Conservation (phyloP, 2,797 vertebrate species). For the Podarcis siculus region DNA sequence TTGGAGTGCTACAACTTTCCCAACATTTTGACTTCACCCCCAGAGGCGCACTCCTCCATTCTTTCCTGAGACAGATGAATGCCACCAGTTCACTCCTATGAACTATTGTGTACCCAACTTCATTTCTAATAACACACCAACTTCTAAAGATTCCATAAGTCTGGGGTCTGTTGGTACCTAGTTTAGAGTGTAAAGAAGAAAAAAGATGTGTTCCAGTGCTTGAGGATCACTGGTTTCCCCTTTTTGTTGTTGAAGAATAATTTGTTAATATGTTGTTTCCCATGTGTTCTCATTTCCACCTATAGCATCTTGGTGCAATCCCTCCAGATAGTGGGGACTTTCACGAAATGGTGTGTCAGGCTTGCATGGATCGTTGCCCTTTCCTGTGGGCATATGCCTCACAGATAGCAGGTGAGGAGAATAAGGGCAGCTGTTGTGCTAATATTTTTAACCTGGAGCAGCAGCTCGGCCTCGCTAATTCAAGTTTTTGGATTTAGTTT, state of each 20-base stretch:
- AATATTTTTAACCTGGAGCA: neutral
- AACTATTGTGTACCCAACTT: neutral
- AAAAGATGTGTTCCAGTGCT: neutral
- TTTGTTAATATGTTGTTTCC: neutral
- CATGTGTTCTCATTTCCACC: conserved; percentile 11
- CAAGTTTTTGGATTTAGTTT: neutral
- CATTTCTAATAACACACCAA: neutral
- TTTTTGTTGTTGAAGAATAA: neutral
- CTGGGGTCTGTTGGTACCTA: no score
- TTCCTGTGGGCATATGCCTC: conserved; percentile 91
- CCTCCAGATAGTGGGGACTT: conserved; percentile 91
- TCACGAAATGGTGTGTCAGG: conserved; percentile 96
- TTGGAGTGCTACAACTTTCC: no score
- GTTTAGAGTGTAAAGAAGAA: neutral
- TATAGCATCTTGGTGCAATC: conserved; percentile 89
- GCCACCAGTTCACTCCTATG: neutral
- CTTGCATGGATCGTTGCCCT: conserved; percentile 87
- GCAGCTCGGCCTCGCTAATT: neutral
- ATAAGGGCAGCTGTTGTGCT: neutral
- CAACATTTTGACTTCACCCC: no score
- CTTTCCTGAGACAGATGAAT: no score
- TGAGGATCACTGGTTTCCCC: neutral
- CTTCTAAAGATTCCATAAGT: no score
- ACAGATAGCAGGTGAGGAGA: conserved; percentile 83
- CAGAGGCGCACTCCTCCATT: no score